phyloP scores from a whole-genome alignment of 2,888 invertebrate species.

The Nephrotoma guestfalica region DNA sequence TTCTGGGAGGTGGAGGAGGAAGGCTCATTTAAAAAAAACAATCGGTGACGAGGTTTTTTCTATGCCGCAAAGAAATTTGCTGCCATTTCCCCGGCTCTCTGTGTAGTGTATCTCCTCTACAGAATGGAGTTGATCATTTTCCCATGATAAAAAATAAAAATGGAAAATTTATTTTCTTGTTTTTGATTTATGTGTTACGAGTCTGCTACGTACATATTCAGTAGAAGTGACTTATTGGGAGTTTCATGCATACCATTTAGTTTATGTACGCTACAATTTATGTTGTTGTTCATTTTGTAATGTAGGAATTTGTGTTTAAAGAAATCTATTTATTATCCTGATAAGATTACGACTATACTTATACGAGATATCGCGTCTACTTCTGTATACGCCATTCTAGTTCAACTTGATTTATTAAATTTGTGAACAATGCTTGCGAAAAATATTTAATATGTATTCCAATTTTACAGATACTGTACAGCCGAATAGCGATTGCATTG shows the following conservation, averaged over 20 bases:
- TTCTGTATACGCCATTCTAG: not conserved
- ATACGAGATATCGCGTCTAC: not conserved
- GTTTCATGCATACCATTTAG: not conserved
- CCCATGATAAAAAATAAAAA: not conserved
- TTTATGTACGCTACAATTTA: not conserved
- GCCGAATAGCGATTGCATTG: constrained; percentile 66
- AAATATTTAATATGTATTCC: not conserved
- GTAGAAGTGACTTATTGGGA: not conserved
- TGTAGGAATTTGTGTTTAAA: not conserved
- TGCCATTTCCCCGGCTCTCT: no score
- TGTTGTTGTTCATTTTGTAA: not conserved
- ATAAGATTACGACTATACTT: not conserved
- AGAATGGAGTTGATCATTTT: not conserved
- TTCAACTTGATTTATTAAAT: not conserved
- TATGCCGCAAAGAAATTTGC: not conserved
- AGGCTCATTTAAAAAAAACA: not conserved
- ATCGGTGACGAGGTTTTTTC: not conserved
- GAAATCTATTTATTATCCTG: not conserved
- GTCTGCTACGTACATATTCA: not conserved
- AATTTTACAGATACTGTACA: constrained; percentile 52
- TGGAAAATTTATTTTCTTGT: not conserved
- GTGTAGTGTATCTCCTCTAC: not conserved
- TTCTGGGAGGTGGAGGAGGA: not conserved
- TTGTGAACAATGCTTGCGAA: no score
- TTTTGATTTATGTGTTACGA: not conserved